phyloP scores from a whole-genome alignment of 2,797 vertebrate species.

The Carapus acus region DNA sequence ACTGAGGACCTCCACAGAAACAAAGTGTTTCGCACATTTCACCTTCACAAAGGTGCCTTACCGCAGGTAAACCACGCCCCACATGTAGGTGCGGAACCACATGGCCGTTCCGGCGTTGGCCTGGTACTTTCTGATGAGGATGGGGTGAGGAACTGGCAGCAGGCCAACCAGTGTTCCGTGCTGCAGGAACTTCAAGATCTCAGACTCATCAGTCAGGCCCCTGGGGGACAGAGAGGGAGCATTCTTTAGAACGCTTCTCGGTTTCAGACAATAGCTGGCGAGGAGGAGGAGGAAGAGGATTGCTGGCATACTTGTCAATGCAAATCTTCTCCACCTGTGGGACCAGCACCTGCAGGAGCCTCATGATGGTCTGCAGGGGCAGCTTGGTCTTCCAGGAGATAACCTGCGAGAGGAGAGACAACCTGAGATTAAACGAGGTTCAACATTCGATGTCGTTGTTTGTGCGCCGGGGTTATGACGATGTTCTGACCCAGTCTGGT shows the following conservation, averaged over 20 bases:
- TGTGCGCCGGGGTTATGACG: background rate
- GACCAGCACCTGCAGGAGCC: constrained; percentile 92
- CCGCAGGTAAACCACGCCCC: constrained; percentile 98
- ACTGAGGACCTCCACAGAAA: no score
- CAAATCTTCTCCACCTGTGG: constrained; percentile 99
- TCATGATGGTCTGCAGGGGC: constrained; percentile 96
- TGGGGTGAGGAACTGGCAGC: constrained; percentile 95
- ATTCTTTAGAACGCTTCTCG: no score
- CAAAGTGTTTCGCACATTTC: no score
- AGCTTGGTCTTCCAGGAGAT: constrained; percentile 95
- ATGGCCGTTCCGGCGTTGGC: constrained; percentile 95
- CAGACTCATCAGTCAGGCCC: constrained; percentile 94
- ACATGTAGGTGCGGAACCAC: constrained; percentile 99
- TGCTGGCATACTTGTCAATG: constrained; percentile 87
- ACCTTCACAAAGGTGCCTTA: no score
- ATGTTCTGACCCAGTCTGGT: constrained; percentile 85
- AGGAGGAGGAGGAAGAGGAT: background rate
- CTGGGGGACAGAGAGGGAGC: no score
- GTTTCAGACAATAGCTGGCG: background rate
- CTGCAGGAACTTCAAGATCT: constrained; percentile 96
- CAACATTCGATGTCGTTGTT: no score
- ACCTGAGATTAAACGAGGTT: background rate
- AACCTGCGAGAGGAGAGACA: constrained; percentile 65
- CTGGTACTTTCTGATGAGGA: constrained; percentile 98
- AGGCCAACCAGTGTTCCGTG: constrained; percentile 96